Evolutionary conservation across 2,888 invertebrate species (phyloP).

Genomic region (Octodonta nipae): DNA sequence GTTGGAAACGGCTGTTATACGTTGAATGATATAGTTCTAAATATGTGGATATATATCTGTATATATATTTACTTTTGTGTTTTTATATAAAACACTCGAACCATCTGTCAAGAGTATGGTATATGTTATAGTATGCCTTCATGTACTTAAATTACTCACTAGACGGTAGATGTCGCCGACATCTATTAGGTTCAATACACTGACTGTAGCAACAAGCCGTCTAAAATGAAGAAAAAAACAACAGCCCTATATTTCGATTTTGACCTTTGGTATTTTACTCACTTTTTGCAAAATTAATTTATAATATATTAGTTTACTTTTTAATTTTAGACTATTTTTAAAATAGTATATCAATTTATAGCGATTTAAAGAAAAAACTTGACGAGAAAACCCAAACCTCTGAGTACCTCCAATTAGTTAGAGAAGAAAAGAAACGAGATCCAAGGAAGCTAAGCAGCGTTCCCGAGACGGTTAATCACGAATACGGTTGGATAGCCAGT

Average conservation of each 20-base stretch:
- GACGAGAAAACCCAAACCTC: conserved; percentile 10
- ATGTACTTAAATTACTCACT: no score
- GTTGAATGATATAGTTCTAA: no score
- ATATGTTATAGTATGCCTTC: no score
- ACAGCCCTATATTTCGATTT: not conserved
- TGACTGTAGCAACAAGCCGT: no score
- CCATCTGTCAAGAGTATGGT: no score
- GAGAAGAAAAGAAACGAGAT: conserved; percentile 6
- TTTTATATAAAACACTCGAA: no score
- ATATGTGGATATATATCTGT: no score
- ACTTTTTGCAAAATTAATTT: not conserved
- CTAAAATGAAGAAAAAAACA: not conserved
- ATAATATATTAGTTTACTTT: conserved; percentile 1
- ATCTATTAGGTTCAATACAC: no score
- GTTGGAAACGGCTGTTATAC: no score
- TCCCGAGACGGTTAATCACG: conserved; percentile 9
- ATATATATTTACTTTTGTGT: no score
- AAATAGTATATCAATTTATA: no score
- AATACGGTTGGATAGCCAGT: conserved; percentile 10
- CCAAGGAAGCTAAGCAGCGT: conserved; percentile 7
- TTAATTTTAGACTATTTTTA: conserved; percentile 4
- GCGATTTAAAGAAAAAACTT: conserved; percentile 9
- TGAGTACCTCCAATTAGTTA: conserved; percentile 6
- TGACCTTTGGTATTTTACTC: not conserved
- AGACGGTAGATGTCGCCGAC: no score